phyloP scores from a whole-genome alignment of 1,140 invertebrate genomes.

The Hesperophylax magnus region DNA sequence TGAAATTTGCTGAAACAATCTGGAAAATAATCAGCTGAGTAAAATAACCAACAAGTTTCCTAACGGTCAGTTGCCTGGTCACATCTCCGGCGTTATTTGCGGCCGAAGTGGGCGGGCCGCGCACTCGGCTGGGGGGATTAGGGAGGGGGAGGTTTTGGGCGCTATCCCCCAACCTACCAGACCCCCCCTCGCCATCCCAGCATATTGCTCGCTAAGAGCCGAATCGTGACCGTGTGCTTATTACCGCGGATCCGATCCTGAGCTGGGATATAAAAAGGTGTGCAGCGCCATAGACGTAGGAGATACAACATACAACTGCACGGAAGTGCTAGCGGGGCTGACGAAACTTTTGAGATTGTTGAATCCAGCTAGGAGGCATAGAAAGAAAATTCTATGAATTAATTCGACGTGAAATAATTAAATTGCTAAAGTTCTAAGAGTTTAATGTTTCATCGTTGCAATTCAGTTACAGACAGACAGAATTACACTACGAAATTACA shows the following conservation, averaged over 20 bases:
- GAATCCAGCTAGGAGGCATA: no score
- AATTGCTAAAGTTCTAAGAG: no score
- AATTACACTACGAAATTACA: no score
- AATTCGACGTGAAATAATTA: no score
- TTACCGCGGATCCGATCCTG: conserved; percentile 40
- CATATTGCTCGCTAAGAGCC: conserved; percentile 31
- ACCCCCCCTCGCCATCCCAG: neutral
- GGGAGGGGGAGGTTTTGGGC: neutral
- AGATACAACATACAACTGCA: neutral
- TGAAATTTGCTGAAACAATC: no score
- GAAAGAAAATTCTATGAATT: no score
- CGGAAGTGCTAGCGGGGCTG: no score
- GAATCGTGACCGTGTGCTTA: conserved; percentile 44
- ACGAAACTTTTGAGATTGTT: no score
- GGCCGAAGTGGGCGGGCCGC: neutral
- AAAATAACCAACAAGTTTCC: neutral
- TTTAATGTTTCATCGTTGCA: no score
- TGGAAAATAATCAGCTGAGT: neutral
- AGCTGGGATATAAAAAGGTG: conserved; percentile 38
- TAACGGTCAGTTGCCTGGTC: conserved; percentile 2
- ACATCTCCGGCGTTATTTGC: neutral
- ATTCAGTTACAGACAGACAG: no score
- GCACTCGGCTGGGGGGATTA: neutral
- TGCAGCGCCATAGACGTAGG: conserved; percentile 25
- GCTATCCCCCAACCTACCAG: neutral